Base-by-base conservation (phyloP, 2,113 vertebrate species). In the Alethe castanea region DNA sequence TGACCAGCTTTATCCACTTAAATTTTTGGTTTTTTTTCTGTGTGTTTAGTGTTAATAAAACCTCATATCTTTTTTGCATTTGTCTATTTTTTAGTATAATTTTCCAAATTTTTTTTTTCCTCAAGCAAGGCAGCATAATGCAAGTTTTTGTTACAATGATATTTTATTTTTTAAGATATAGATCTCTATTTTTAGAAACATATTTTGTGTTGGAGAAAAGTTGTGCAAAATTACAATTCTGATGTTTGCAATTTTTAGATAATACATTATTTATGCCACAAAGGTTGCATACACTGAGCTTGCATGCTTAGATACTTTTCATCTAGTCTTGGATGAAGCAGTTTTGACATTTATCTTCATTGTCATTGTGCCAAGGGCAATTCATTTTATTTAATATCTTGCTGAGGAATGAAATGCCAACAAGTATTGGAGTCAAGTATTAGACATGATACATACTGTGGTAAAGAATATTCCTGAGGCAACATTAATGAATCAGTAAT, bases 281-380 rank as follows among this genome's bases (percentile, higher is more conserved):
- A 62, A 53, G 13, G 53, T 42, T 74, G 31, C 20, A 61, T 8
- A 6, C 18, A 86, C 9, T 42, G 57, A 72, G 8, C 18, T 73
- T 77, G 12, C 56, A 50, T 42, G n/a, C 84, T 82, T 80, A 60
- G 66, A 60, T 62, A 11, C 5, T 38, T 61, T 54, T 40, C 24
- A 42, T 64, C 76, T 74, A 44, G 19, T 66, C 82, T 76, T 48
- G 11, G 1, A 24, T 80, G 33, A 67, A 94, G 23, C 14, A 38
- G 42, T 73, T 94, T 65, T 94, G 71, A 83, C 26, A 81, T 86
- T 81, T 78, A 95, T 90, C 45, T 90, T 88, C 33, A 48, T 65
- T 93, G 82, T 71, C 73, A 76, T 78, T n/a, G 19, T 80, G 79
- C 76, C 69, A 90, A 69, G 14, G 76, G 42, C n/a, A 5, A 92